Evolutionary conservation across 2,888 invertebrate genomes (phyloP), one percentile per base, ranked within the genome.

Genomic region (Trissonchulus latispiculum): DNA sequence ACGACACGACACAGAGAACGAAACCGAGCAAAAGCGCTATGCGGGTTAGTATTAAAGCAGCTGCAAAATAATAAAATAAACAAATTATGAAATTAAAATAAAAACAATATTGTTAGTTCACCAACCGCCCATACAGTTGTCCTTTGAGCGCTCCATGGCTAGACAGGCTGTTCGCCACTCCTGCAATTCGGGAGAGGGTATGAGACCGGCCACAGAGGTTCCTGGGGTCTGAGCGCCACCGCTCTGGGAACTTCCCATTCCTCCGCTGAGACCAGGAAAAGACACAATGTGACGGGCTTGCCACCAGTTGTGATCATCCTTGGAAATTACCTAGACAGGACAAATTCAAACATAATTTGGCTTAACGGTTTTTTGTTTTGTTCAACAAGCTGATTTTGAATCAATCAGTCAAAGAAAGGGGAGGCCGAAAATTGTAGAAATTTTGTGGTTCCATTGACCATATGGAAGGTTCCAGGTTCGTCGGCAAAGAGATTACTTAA

Each of bases 261-360:
- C 32, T 2, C 28, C 3, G 32, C 73, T 70, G 0, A 82, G 75
- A 0, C 80, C 80, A 0, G 82, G 82, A 74, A 82, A 82, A 0
- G 77, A 70, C 23, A 80, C 78, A 18, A 83, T 80, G 77, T 81
- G 82, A 36, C 82, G 75, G 35, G 80, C 80, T 78, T 99, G 99
- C 99, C 99, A 99, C 99, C 99, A 99, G 83, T 97, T 95, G 83
- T 95, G 92, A 85, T 99, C 99, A 84, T 99, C 99, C 87, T 99
- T 99, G 86, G 95, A 96, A 61, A 82, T 82, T 8, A 81, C 79
- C 80, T 80, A 62, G n/a, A n/a, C n/a, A n/a, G n/a, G n/a, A n/a
- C n/a, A n/a, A n/a, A n/a, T n/a, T n/a, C n/a, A n/a, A n/a, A n/a
- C n/a, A n/a, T n/a, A n/a, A n/a, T n/a, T n/a, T n/a, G n/a, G n/a